Base-by-base conservation (phyloP, 2,888 invertebrate species). In the Strigamia maritima region DNA sequence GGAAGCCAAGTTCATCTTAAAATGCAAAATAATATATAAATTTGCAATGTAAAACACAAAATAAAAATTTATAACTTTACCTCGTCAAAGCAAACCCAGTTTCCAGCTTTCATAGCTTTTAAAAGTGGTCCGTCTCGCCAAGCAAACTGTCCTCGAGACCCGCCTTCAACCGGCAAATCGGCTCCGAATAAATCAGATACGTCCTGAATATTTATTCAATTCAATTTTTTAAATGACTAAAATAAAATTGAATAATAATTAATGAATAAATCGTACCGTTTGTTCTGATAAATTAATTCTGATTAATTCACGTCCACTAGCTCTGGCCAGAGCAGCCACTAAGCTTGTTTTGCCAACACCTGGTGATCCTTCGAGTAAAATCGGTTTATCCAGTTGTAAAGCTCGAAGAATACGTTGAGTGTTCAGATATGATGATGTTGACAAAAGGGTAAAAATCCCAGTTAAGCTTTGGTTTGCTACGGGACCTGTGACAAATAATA, bases 291-390 rank as follows among this genome's bases (percentile, higher is more conserved):
- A 89, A 89, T 99, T 99, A 80, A 99, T 95, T 75, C 99, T 89
- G 79, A 96, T 91, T 40, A 98, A 90, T 84, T 90, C 89, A 85
- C 95, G 91, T 1, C 95, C 94, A 1, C 95, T 91, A 10, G 91
- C 90, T 84, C 90, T 92, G 0, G 98, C 97, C 60, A 99, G 87
- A 31, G 96, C 96, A 79, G 92, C 91, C 1, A 99, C 94, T 79
- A 98, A 89, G 82, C 97, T 97, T 0, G 98, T 98, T 87, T 99
- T 99, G 2, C 99, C 99, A 24, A 98, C 98, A 1, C 99, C 99
- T 2, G 99, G 99, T 83, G 96, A 94, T 1, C 96, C 99, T 88
- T 99, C 99, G 22, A 99, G 87, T 79, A 99, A 89, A 80, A 99
- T 91, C 0, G 98, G 96, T 81, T 93, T 93, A 2, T 84, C 83